Evolutionary conservation across 1,140 invertebrate genomes (phyloP), one percentile per base, ranked within the genome.

Genomic region (Drosophila santomea): DNA sequence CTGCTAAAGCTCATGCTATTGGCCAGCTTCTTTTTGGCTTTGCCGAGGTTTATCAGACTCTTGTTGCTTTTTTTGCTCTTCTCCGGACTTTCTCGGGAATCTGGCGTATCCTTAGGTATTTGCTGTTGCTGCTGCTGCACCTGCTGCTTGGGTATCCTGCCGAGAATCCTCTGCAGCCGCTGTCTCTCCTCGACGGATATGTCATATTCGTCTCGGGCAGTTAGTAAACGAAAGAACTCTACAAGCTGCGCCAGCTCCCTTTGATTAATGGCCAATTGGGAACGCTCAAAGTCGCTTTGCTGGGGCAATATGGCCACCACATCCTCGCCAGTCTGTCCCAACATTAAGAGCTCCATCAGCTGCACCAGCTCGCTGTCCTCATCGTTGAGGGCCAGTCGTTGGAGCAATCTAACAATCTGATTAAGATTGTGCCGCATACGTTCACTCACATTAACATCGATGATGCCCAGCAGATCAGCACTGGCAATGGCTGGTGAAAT

Each of bases 401-500:
- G 98, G 15, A 99, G 92, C 82, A 99, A 97, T 92, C 98, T 97
- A 0, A 96, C 96, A 11, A 96, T 95, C 93, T 98, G 98, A 91
- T 98, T 98, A 4, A 99, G 94, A 94, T 99, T 99, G 91, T 97
- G 98, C 25, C 98, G 93, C 5, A 97, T 97, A 38, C 98, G 95
- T 73, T 97, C 95, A 59, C 97, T 97, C 36, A 99, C 97, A n/a
- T 97, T 97, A 1, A 97, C 96, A 91, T 99, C 98, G 0, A 97
- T 97, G 48, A 99, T 97, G n/a, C 98, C 98, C 92, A 98, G 96
- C 1, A 97, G 96, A 93, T 99, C 98, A 0, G 98, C 98, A 93
- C 99, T 98, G 28, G 98, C 97, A 47, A 99, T 97, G 0, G 98
- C 98, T 8, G 98, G 98, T 90, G 98, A 99, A 64, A 99, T 97